Conservation (phyloP, 2,888 invertebrate species). For the Ormyrus pomaceus region DNA sequence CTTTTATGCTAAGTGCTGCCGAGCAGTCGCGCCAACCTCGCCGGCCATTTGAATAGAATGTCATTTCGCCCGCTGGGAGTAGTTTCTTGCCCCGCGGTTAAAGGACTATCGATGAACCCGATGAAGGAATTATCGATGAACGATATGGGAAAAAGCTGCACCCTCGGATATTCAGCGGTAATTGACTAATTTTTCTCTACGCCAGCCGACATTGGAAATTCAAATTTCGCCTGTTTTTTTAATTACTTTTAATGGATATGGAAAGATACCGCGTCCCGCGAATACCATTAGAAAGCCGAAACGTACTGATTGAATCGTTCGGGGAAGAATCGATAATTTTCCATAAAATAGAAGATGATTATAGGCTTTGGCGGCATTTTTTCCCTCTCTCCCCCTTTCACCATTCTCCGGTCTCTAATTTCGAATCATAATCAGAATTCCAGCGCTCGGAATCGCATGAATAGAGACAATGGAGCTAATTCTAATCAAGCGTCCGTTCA, state of each 20-base stretch:
- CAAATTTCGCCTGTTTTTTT: neutral
- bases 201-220: neutral
- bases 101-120: slow-evolving; percentile 8
- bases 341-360: slow-evolving; percentile 5
- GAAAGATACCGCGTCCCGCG: neutral
- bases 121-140: slow-evolving; percentile 41
- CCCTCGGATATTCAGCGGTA: neutral
- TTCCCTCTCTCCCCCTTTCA: neutral
- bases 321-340: neutral
- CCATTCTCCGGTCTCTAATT: slow-evolving; percentile 20
- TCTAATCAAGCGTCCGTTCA: slow-evolving; percentile 41
- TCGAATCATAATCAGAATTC: slow-evolving; percentile 48
- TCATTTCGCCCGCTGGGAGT: slow-evolving; percentile 49
- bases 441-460: slow-evolving; percentile 36
- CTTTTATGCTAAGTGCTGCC: slow-evolving; percentile 48
- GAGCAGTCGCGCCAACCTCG: neutral
- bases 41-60: slow-evolving; percentile 56
- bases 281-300: neutral
- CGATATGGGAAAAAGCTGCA: neutral
- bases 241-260: neutral
- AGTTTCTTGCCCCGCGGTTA: slow-evolving; percentile 37
- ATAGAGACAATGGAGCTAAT: slow-evolving; percentile 56
- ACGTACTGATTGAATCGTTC: slow-evolving; percentile 24
- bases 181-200: neutral
- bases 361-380: slow-evolving; percentile 10